These are phyloP conservation scores for Thripadectes ignobilis DNA, from an alignment of 2,797 vertebrate species.

Conservation along the genomic window DNA sequence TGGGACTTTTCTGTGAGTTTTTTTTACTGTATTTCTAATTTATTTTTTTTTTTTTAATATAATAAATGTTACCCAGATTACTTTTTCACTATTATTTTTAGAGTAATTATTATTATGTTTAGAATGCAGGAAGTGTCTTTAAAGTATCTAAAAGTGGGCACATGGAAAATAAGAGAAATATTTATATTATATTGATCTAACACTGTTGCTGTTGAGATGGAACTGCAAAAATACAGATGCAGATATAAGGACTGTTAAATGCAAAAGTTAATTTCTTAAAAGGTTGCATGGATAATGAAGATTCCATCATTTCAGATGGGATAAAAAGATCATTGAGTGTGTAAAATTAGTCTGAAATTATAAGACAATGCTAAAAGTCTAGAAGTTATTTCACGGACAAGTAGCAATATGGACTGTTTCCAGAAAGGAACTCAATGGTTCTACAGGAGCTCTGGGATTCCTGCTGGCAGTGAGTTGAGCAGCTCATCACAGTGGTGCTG, in stretches of 20 bases:
- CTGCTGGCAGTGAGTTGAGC: neutral
- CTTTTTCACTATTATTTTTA: neutral
- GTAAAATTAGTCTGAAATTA: neutral
- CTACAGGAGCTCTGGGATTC: neutral
- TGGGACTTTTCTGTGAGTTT: neutral
- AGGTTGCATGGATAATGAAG: neutral
- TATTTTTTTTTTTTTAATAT: neutral
- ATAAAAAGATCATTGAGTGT: neutral
- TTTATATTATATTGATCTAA: neutral
- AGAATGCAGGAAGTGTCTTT: neutral
- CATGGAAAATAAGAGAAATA: accelerated
- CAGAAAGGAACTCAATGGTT: accelerated
- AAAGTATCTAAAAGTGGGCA: neutral
- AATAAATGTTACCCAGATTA: neutral
- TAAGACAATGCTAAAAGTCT: neutral
- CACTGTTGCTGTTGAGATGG: neutral
- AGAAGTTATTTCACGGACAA: neutral
- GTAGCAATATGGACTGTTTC: neutral
- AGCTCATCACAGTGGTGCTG: accelerated
- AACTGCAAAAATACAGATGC: neutral
- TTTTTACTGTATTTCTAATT: neutral
- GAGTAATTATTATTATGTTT: too few relatives aligned
- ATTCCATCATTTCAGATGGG: neutral
- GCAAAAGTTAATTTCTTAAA: neutral
- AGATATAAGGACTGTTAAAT: neutral